These are phyloP conservation scores for Bambusicola thoracicus DNA, from an alignment of 2,113 vertebrate species.

Conservation along the genomic window DNA sequence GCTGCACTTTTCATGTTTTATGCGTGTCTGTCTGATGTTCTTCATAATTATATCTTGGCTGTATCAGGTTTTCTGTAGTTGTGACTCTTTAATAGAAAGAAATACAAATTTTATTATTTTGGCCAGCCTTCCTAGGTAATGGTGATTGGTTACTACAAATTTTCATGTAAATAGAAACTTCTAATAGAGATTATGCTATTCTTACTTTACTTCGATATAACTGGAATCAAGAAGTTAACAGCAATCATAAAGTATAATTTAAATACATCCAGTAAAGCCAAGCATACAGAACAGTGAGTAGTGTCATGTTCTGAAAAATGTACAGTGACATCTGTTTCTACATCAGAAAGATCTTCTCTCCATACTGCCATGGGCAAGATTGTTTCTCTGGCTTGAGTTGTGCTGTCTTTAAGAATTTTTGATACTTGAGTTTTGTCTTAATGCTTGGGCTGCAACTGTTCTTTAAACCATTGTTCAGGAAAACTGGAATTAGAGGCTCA, in stretches of 20 bases:
- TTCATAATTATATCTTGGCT: conserved; percentile 18
- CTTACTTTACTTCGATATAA: neutral
- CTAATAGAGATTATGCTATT: neutral
- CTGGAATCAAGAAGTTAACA: conserved; percentile 16
- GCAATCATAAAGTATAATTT: conserved; percentile 7
- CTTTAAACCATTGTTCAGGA: neutral
- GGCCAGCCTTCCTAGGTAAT: neutral
- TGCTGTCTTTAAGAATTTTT: conserved; percentile 3
- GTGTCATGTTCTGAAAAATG: conserved; percentile 28
- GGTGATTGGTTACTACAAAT: neutral
- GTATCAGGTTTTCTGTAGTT: conserved; percentile 15
- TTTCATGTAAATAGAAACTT: conserved; percentile 44
- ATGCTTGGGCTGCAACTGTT: neutral
- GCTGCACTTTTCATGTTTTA: neutral
- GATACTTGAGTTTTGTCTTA: neutral
- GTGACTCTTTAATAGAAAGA: conserved; percentile 23
- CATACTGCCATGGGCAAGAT: neutral
- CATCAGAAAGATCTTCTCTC: conserved; percentile 9
- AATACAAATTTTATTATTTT: neutral
- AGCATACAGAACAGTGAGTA: neutral
- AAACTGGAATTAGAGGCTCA: neutral
- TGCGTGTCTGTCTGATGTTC: neutral
- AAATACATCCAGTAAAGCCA: neutral
- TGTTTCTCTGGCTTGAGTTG: conserved; percentile 10
- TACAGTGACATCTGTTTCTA: conserved; percentile 49